Base-by-base conservation (phyloP, 2,888 invertebrate species). In the Heliconius erato region DNA sequence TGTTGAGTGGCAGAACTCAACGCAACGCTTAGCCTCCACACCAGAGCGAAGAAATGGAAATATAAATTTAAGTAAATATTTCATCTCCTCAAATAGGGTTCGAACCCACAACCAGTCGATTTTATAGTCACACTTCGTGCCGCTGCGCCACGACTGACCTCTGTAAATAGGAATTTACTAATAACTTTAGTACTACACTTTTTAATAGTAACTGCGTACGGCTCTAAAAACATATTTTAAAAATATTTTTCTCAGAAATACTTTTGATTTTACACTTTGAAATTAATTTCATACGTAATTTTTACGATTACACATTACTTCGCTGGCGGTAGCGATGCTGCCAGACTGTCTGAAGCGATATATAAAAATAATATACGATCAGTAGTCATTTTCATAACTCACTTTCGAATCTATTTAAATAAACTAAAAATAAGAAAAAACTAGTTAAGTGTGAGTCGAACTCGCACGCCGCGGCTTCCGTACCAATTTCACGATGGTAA, bases 361-460 rank as follows among this genome's bases (percentile, higher is more conserved):
- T 72, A 74, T 83, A 82, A 83, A 84, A 81, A 86, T 88, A 88
- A 90, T 90, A 90, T 90, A 90, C 28, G 89, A 89, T 83, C 87
- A 86, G 87, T 90, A 91, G 91, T 91, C 90, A 91, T 82, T 84
- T 78, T 80, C 79, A 86, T 86, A 85, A 79, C 84, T 84, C 80
- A 79, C 65, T 83, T 83, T 85, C 77, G 86, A 84, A 85, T 72
- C 16, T 76, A 63, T 63, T 35, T 63, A 7, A 32, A 32, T 19
- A 54, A 23, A 23, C 3, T 9, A 23, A 23, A 54, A 54, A 11
- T 40, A 40, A 40, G 32, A 40, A 40, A 49, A 26, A 16, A 49
- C 54, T 19, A 1, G 19, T 12, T 49, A 63, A 63, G n/a, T n/a
- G 9, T 11, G 23, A 63, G 59, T 59, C 59, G 59, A 59, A 63